Conservation (phyloP, 2,113 vertebrate species). For the Microtus montanus region DNA sequence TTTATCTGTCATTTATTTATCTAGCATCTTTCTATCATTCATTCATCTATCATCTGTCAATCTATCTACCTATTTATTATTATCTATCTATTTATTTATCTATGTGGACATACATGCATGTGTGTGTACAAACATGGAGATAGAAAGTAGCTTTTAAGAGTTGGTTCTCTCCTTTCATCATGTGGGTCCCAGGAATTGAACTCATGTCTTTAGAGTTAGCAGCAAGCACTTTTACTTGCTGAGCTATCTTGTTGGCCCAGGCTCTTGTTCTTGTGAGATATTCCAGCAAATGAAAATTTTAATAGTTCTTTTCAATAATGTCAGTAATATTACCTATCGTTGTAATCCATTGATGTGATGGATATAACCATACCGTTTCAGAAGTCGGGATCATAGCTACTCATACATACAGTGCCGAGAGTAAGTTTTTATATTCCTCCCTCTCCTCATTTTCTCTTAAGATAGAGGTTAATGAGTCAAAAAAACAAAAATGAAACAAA, state of each 20-base stretch:
- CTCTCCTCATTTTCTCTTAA: not conserved
- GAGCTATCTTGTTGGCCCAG: not conserved
- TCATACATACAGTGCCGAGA: not conserved
- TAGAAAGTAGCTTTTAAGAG: not conserved
- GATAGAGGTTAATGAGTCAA: not conserved
- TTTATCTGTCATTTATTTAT: too few species aligned
- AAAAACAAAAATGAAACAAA: not conserved
- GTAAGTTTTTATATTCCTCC: not conserved
- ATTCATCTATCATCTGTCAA: too few species aligned
- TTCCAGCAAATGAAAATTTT: not conserved
- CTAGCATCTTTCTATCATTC: too few species aligned
- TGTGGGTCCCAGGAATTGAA: not conserved
- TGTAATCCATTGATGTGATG: not conserved
- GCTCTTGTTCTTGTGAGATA: not conserved
- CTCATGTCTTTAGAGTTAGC: not conserved
- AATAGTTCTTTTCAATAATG: not conserved
- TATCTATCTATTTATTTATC: not conserved
- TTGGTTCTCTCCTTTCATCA: not conserved
- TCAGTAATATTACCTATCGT: not conserved
- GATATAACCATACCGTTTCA: not conserved
- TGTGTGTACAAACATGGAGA: not conserved
- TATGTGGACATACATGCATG: not conserved
- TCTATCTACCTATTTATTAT: too few species aligned
- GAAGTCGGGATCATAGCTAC: not conserved
- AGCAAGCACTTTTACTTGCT: not conserved